Evolutionary conservation across 2,113 vertebrate genomes (phyloP), one percentile per base, ranked within the genome.

Genomic region (Chroicocephalus ridibundus): DNA sequence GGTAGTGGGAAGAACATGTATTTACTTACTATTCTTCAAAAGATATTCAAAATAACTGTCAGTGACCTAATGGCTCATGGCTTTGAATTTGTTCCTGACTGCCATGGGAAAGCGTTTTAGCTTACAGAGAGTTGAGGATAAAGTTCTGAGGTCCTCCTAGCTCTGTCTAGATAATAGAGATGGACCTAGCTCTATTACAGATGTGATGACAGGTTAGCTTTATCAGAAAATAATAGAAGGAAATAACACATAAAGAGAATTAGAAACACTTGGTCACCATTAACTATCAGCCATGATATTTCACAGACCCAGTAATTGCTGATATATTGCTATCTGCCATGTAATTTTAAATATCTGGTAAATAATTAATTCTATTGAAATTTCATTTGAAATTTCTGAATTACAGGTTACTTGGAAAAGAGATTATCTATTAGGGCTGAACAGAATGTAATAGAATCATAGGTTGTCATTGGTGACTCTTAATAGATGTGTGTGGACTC

Each of bases 351-450:
- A 57, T 91, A 46, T 58, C n/a, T 46, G n/a, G 26, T 85, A 90
- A 94, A 93, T 85, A 91, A 94, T 78, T 92, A 19, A 94, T 76
- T 85, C 24, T 69, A 65, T 61, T 94, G 81, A 64, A 87, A 90
- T 84, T 94, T 84, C 61, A 11, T 12, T 64, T 84, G 87, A 71
- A 90, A 90, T 85, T 90, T 71, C 85, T 79, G 51, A 82, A 75
- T 85, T 95, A 64, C 47, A 47, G 14, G 34, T 84, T 75, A 75
- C 32, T 94, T 91, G 60, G 84, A 55, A 95, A 91, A 81, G n/a
- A 51, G 3, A 49, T 52, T 69, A 69, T 77, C 36, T 83, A 8
- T 64, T 76, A 79, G 29, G 76, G 26, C 11, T 0, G 11, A 92
- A 21, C 10, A 86, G 18, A 62, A 83, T 76, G 18, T 76, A 87